phyloP scores from a whole-genome alignment of 2,888 invertebrate genomes.

The Lycia hirtaria region DNA sequence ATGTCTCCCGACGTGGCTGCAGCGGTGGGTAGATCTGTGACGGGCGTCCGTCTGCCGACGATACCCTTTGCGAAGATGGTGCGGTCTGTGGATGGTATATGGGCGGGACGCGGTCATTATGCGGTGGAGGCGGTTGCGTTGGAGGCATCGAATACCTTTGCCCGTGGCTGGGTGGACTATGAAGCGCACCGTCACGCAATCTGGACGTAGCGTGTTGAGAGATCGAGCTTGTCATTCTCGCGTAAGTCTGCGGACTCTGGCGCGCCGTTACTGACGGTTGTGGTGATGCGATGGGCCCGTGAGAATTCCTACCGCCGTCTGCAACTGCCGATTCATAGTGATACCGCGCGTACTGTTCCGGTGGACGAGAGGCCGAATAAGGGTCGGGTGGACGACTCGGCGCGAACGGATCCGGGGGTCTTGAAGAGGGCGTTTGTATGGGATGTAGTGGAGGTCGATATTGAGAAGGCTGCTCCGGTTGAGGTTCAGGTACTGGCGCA shows the following conservation, averaged over 20 bases:
- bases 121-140: slow-evolving; percentile 70
- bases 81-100: slow-evolving; percentile 74
- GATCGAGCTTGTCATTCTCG: slow-evolving; percentile 68
- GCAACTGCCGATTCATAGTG: slow-evolving; percentile 66
- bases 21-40: slow-evolving; percentile 63
- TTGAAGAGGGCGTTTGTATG: slow-evolving; percentile 68
- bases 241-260: slow-evolving; percentile 74
- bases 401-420: slow-evolving; percentile 70
- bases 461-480: slow-evolving; percentile 57
- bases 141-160: slow-evolving; percentile 67
- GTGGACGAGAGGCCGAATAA: slow-evolving; percentile 70
- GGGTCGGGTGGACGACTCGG: slow-evolving; percentile 73
- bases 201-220: slow-evolving; percentile 70
- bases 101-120: slow-evolving; percentile 79
- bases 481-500: slow-evolving; percentile 57
- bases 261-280: slow-evolving; percentile 70
- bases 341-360: slow-evolving; percentile 69
- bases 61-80: slow-evolving; percentile 60
- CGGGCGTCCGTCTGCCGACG: slow-evolving; percentile 60
- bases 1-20: slow-evolving; percentile 68
- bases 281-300: slow-evolving; percentile 65
- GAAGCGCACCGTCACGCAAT: slow-evolving; percentile 65
- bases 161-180: slow-evolving; percentile 60
- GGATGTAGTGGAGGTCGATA: slow-evolving; percentile 65
- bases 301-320: slow-evolving; percentile 64